Percentiles rank a stretch among this genome's conserved stretches.
phyloP scores from a whole-genome alignment of 2,797 vertebrate genomes.

The Onychomys torridus region DNA sequence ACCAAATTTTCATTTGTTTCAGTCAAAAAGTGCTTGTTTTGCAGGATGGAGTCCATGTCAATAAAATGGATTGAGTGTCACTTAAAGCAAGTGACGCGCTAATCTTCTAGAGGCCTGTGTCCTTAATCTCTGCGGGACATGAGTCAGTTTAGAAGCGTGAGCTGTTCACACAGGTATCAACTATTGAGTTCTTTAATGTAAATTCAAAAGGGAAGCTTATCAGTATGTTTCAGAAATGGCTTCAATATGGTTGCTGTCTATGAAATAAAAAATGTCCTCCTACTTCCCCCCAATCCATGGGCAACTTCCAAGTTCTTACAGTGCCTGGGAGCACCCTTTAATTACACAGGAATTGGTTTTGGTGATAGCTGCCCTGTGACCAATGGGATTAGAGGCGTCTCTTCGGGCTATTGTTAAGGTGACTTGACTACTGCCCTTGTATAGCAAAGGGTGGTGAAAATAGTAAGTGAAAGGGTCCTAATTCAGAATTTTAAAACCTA shows the following conservation, averaged over 20 bases:
- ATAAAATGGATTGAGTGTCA: conserved; percentile 89
- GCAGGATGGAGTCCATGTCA: conserved; percentile 86
- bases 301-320: conserved; percentile 84
- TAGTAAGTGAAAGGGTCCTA: conserved; percentile 81
- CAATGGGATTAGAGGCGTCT: conserved; percentile 88
- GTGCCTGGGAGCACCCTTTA: conserved; percentile 86
- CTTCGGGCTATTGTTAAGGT: conserved; percentile 87
- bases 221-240: conserved; percentile 88
- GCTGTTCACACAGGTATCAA: conserved; percentile 87
- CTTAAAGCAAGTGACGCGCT: conserved; percentile 86
- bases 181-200: conserved; percentile 88
- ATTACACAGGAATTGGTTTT: conserved; percentile 88
- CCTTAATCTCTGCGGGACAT: conserved; percentile 89
- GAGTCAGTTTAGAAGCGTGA: conserved; percentile 86
- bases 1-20: conserved; percentile 86
- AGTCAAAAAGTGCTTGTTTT: conserved; percentile 88
- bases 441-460: conserved; percentile 86
- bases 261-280: conserved; percentile 80
- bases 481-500: conserved; percentile 73
- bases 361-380: conserved; percentile 86
- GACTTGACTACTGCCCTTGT: conserved; percentile 84
- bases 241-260: conserved; percentile 84
- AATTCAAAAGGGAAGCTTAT: conserved; percentile 89
- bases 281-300: conserved; percentile 81
- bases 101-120: conserved; percentile 87